A percentile compares a stretch with the other conserved stretches of the same genome.
Evolutionary conservation across 1,140 invertebrate genomes (phyloP).

Genomic region (Hermatobates lingyangjiaoensis): DNA sequence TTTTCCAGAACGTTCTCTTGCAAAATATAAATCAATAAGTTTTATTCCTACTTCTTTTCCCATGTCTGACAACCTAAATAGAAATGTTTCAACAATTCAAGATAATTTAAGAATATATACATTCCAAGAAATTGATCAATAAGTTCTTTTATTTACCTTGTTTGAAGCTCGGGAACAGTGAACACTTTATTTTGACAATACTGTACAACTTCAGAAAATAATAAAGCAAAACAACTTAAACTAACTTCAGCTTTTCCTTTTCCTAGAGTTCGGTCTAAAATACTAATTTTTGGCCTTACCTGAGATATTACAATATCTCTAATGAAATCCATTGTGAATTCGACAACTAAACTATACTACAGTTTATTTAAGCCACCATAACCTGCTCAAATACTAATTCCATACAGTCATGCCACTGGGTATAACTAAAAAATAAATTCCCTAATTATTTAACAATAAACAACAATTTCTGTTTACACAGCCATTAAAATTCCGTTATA

Average conservation of each 20-base stretch:
- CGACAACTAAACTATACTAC: too few relatives aligned
- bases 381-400: too few relatives aligned
- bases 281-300: conserved; percentile 48
- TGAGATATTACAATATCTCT: conserved; percentile 22
- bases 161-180: conserved; percentile 86
- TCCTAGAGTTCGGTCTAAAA: conserved; percentile 79
- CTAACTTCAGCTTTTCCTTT: conserved; percentile 84
- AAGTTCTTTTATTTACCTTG: conserved; percentile 39
- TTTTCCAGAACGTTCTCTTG: conserved; percentile 84
- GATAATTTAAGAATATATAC: conserved; percentile 1
- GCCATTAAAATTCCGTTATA: too few relatives aligned
- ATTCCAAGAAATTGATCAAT: conserved; percentile 1
- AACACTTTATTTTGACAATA: conserved; percentile 93
- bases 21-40: conserved; percentile 80
- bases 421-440: too few relatives aligned
- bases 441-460: too few relatives aligned
- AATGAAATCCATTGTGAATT: conserved; percentile 1
- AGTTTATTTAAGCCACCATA: too few relatives aligned
- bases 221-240: conserved; percentile 77
- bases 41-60: conserved; percentile 88
- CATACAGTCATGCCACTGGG: too few relatives aligned
- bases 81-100: background rate
- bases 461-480: too few relatives aligned
- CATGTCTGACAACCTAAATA: conserved; percentile 67
- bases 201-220: conserved; percentile 96